Evolutionary conservation across 2,888 invertebrate genomes (phyloP).

Genomic region (Macrophya alboannulata): DNA sequence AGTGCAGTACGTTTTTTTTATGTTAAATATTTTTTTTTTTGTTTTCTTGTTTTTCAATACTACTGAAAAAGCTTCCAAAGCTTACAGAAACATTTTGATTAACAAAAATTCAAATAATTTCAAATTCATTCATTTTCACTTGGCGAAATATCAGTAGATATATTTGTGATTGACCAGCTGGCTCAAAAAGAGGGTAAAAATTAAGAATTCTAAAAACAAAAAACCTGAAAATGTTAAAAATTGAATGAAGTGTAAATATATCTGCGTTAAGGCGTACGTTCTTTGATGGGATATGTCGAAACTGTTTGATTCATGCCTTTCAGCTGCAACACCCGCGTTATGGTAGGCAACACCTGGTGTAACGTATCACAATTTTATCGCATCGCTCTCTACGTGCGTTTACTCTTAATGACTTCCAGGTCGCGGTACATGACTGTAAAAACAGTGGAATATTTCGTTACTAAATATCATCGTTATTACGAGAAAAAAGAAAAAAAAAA

Average conservation of each 20-base stretch:
- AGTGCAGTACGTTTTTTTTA: neutral
- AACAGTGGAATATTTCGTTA: neutral
- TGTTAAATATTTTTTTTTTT: too few relatives aligned
- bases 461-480: neutral
- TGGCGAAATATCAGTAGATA: too few relatives aligned
- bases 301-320: neutral
- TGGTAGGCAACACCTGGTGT: neutral
- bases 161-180: neutral
- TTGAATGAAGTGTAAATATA: neutral
- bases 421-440: neutral
- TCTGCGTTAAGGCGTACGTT: neutral
- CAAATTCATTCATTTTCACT: too few relatives aligned
- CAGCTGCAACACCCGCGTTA: neutral
- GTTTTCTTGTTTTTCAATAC: too few relatives aligned
- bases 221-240: neutral
- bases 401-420: neutral
- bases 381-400: constrained; percentile 16
- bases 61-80: too few relatives aligned
- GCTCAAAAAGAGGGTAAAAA: neutral
- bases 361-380: constrained; percentile 3
- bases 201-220: neutral
- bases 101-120: too few relatives aligned
- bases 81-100: too few relatives aligned
- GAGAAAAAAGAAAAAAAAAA: neutral
- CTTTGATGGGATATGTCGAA: neutral